Conservation (phyloP, 2,888 invertebrate species). For the Leistus spinibarbis region DNA sequence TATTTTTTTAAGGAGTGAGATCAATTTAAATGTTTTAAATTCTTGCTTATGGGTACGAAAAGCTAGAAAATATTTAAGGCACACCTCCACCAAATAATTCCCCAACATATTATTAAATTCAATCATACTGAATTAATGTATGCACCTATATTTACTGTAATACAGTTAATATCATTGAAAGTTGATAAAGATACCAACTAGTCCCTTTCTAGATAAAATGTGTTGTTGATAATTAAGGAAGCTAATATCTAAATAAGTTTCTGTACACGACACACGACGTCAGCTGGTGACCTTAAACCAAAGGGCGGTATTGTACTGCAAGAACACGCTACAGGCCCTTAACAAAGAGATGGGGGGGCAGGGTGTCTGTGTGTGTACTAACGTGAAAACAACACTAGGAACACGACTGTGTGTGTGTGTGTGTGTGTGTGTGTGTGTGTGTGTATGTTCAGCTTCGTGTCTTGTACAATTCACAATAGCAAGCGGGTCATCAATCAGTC, state of each 20-base stretch:
- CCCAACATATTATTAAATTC: no score
- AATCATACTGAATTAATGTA: no score
- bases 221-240: background rate
- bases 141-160: no score
- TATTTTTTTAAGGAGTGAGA: no score
- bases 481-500: conserved; percentile 7
- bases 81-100: background rate
- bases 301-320: background rate
- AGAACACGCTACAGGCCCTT: background rate
- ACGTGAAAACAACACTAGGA: background rate
- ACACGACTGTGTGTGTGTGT: background rate
- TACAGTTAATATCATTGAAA: no score
- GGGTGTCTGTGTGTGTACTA: no score
- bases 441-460: background rate
- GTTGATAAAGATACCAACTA: no score
- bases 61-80: no score
- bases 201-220: background rate
- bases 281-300: background rate
- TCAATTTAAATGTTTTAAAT: no score
- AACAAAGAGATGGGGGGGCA: background rate
- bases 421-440: conserved; percentile 1
- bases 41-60: no score
- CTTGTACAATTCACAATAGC: conserved; percentile 1
- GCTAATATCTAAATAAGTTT: background rate
- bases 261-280: background rate